Evolutionary conservation across 2,888 invertebrate species (phyloP).

Genomic region (Scelioninae gen. 1): DNA sequence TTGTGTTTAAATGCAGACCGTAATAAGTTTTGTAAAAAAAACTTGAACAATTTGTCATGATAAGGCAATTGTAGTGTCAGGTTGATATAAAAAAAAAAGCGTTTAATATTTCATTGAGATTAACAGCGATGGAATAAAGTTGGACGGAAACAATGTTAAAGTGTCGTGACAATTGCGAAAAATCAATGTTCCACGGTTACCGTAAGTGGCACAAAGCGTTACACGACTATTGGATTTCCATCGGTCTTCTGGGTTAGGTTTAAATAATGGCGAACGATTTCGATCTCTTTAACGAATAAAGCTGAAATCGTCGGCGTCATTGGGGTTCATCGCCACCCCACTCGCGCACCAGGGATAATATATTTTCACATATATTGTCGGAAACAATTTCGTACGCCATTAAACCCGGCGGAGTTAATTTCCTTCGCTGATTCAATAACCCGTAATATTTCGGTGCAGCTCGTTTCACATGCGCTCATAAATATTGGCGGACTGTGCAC

Average conservation of each 20-base stretch:
- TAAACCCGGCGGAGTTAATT: conserved; percentile 60
- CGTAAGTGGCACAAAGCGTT: conserved; percentile 50
- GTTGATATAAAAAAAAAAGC: conserved; percentile 45
- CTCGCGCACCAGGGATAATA: conserved; percentile 9
- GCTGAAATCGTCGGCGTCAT: conserved; percentile 29
- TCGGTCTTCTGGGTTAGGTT: conserved; percentile 38
- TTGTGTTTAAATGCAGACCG: conserved; percentile 25
- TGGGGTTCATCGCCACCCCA: conserved; percentile 23
- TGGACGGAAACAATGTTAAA: conserved; percentile 52
- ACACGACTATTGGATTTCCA: conserved; percentile 47
- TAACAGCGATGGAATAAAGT: conserved; percentile 55
- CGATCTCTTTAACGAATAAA: conserved; percentile 39
- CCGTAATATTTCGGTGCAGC: conserved; percentile 51
- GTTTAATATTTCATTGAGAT: conserved; percentile 61
- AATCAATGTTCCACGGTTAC: conserved; percentile 59
- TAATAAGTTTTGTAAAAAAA: conserved; percentile 51
- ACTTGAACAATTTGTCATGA: conserved; percentile 57
- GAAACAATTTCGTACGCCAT: conserved; percentile 60
- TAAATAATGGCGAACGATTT: conserved; percentile 42
- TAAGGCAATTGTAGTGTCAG: conserved; percentile 57
- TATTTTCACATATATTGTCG: conserved; percentile 55
- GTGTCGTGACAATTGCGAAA: conserved; percentile 62
- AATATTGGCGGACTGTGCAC: conserved; percentile 25
- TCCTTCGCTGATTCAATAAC: conserved; percentile 58
- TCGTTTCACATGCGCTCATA: conserved; percentile 55